Percentiles rank a stretch among this genome's conserved stretches.
phyloP scores from a whole-genome alignment of 2,797 vertebrate genomes.

The Nasua narica region DNA sequence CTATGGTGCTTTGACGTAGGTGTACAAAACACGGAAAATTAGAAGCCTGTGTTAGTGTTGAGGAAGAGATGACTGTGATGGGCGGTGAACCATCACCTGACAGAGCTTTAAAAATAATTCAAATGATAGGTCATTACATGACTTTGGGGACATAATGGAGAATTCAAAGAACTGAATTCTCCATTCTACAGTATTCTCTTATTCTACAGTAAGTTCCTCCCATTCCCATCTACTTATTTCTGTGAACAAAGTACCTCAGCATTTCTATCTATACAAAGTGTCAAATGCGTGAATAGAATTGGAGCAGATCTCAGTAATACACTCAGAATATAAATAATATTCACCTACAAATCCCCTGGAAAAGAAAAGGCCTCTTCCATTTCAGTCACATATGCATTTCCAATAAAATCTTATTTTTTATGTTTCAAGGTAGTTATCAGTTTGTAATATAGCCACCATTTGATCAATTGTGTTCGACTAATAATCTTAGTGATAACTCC shows the following conservation, averaged over 20 bases:
- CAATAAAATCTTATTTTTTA: slow-evolving; percentile 3
- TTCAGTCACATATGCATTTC: neutral
- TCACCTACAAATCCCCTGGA: neutral
- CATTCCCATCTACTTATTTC: neutral
- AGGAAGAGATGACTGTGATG: neutral
- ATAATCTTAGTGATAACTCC: neutral
- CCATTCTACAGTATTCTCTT: no score
- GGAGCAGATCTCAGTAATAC: neutral
- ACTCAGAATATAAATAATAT: neutral
- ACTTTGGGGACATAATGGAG: neutral
- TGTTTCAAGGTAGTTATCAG: neutral
- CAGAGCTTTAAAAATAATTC: neutral
- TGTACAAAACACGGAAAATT: neutral
- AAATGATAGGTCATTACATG: neutral
- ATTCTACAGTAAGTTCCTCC: neutral
- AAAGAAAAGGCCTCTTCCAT: neutral
- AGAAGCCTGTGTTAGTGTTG: neutral
- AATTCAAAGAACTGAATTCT: neutral
- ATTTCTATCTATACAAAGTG: neutral
- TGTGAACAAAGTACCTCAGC: neutral
- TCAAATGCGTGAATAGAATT: neutral
- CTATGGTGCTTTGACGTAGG: neutral
- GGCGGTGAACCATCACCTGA: neutral
- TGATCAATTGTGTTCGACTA: neutral
- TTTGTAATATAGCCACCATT: neutral